These are phyloP conservation scores for Arge pagana DNA, from an alignment of 2,888 invertebrate species.

Conservation along the genomic window DNA sequence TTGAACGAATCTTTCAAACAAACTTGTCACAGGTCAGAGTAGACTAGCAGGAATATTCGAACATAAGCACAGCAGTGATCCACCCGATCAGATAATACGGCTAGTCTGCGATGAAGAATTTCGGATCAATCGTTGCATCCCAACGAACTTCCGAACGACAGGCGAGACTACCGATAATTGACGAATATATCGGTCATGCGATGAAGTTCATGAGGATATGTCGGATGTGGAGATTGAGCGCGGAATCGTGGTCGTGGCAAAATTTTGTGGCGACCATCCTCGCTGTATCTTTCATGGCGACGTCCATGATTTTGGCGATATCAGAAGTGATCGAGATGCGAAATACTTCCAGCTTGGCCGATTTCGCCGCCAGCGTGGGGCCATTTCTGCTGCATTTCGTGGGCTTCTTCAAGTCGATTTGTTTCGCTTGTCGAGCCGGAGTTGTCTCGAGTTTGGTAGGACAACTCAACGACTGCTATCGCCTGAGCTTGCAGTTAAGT, in stretches of 20 bases:
- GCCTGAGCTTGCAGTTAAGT: conserved; percentile 30
- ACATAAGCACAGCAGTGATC: too few relatives aligned
- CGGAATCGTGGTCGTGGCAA: conserved; percentile 23
- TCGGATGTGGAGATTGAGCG: conserved; percentile 31
- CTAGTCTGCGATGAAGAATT: too few relatives aligned
- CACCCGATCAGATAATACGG: too few relatives aligned
- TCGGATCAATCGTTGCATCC: too few relatives aligned
- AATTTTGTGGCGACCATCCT: conserved; percentile 18
- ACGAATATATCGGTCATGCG: conserved; percentile 27
- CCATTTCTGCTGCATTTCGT: conserved; percentile 32
- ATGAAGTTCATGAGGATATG: conserved; percentile 28
- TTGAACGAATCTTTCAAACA: too few relatives aligned
- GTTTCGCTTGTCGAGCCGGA: conserved; percentile 29
- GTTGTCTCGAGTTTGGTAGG: conserved; percentile 28
- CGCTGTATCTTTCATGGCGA: conserved; percentile 22
- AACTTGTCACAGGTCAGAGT: too few relatives aligned
- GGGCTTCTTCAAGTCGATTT: conserved; percentile 40
- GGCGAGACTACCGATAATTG: too few relatives aligned
- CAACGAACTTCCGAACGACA: too few relatives aligned
- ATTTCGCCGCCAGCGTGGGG: conserved; percentile 31
- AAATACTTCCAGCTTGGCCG: conserved; percentile 27
- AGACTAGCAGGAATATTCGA: too few relatives aligned
- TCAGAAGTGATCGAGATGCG: conserved; percentile 29
- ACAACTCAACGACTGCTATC: conserved; percentile 33
- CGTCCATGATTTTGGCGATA: conserved; percentile 27